Evolutionary conservation across 2,888 invertebrate species (phyloP).

Genomic region (Epinotia demarniana): DNA sequence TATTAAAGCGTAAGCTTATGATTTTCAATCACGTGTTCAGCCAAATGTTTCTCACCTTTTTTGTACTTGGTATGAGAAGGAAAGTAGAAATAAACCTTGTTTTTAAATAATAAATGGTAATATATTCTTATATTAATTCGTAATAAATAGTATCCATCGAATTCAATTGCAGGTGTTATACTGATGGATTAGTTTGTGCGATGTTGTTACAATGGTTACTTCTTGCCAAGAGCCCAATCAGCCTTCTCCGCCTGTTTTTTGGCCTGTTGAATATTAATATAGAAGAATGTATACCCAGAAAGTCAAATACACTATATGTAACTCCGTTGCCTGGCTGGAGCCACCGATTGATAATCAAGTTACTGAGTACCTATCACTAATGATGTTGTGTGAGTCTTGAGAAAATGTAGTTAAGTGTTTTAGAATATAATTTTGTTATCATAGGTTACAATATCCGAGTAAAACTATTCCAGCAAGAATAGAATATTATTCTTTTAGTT

Average conservation of each 20-base stretch:
- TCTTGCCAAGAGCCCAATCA: constrained; percentile 88
- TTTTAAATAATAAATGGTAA: constrained; percentile 62
- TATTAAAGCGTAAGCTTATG: constrained; percentile 57
- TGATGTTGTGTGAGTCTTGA: constrained; percentile 9
- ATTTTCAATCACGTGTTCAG: constrained; percentile 45
- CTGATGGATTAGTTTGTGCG: constrained; percentile 57
- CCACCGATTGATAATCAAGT: neutral
- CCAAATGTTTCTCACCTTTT: constrained; percentile 75
- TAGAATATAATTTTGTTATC: neutral
- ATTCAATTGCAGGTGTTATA: constrained; percentile 56
- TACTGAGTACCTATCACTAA: constrained; percentile 4
- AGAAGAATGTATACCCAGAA: constrained; percentile 37
- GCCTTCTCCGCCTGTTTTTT: constrained; percentile 90
- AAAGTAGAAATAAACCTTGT: constrained; percentile 57
- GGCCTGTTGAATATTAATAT: constrained; percentile 85
- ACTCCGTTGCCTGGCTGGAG: neutral
- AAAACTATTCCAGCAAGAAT: neutral
- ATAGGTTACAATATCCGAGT: neutral
- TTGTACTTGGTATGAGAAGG: constrained; percentile 53
- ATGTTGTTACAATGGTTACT: constrained; percentile 68
- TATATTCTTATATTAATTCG: constrained; percentile 69
- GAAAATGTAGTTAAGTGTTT: neutral
- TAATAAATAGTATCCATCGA: constrained; percentile 65
- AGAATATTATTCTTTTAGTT: neutral
- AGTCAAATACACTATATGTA: neutral